These are phyloP conservation scores for Cyclargus thomasi DNA, from an alignment of 1,140 invertebrate genomes.

Conservation along the genomic window DNA sequence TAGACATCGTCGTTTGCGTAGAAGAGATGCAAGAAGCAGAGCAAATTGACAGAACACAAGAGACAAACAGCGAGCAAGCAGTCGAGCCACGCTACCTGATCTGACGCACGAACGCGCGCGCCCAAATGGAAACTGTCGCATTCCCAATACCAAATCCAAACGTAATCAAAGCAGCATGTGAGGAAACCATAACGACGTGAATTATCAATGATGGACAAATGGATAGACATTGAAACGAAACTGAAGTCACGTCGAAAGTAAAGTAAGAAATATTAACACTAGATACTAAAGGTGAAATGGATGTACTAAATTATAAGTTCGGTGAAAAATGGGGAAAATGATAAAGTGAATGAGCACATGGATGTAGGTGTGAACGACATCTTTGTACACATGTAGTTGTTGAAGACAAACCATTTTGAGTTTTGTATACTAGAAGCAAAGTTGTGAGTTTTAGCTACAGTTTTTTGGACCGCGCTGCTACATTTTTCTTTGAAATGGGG, in stretches of 20 bases:
- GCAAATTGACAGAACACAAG: slow-evolving; percentile 71
- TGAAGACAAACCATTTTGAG: slow-evolving; percentile 53
- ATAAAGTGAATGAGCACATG: slow-evolving; percentile 59
- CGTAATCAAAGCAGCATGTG: slow-evolving; percentile 68
- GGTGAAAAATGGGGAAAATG: slow-evolving; percentile 57
- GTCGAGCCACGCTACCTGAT: slow-evolving; percentile 75
- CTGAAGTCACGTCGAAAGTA: slow-evolving; percentile 23
- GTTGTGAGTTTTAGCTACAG: slow-evolving; percentile 35
- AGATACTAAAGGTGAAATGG: slow-evolving; percentile 14
- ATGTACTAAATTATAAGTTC: slow-evolving; percentile 52
- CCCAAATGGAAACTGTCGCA: slow-evolving; percentile 72
- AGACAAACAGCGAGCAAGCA: slow-evolving; percentile 74
- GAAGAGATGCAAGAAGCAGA: slow-evolving; percentile 72
- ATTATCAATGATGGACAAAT: slow-evolving; percentile 36
- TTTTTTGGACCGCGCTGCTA: slow-evolving; percentile 32
- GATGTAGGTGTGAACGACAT: slow-evolving; percentile 64
- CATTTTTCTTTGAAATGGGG: slow-evolving; percentile 41
- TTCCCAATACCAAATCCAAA: slow-evolving; percentile 51
- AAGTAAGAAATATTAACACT: slow-evolving; percentile 19
- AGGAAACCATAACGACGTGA: slow-evolving; percentile 58
- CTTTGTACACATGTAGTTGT: slow-evolving; percentile 63
- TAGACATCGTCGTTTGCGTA: slow-evolving; percentile 47
- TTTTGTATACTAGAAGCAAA: slow-evolving; percentile 34
- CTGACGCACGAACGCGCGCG: slow-evolving; percentile 62
- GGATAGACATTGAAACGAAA: slow-evolving; percentile 16